Evolutionary conservation across 2,113 vertebrate genomes (phyloP).

Genomic region (Etia nguti): DNA sequence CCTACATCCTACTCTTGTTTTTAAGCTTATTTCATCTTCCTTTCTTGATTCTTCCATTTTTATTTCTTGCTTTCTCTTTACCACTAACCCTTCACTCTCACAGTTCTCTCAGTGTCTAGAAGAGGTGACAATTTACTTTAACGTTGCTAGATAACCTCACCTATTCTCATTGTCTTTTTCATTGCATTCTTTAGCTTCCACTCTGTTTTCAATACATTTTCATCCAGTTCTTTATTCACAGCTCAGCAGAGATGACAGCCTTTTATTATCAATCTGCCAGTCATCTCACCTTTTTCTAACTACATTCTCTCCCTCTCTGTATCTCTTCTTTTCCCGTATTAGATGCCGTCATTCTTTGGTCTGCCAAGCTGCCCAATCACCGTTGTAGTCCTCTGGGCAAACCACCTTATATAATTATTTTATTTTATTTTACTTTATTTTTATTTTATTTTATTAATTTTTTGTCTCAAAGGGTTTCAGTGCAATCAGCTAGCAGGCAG

Average conservation of each 20-base stretch:
- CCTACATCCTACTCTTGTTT: neutral
- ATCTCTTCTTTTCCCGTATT: neutral
- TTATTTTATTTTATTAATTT: neutral
- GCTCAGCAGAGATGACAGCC: neutral
- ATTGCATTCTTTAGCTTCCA: neutral
- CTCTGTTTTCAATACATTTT: neutral
- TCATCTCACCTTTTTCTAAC: neutral
- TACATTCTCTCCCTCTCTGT: neutral
- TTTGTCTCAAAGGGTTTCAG: neutral
- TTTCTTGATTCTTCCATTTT: neutral
- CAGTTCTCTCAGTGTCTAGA: neutral
- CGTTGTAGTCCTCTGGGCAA: neutral
- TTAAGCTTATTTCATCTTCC: neutral
- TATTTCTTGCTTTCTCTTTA: neutral
- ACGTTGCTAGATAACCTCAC: neutral
- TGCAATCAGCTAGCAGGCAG: neutral
- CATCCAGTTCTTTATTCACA: neutral
- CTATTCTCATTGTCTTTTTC: neutral
- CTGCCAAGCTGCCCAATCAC: neutral
- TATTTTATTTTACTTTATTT: neutral
- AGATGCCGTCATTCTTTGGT: neutral
- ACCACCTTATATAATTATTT: neutral
- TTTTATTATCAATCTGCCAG: constrained; percentile 17
- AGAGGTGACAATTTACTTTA: neutral
- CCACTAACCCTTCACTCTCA: neutral